These are phyloP conservation scores for Tinea trinotella DNA, from an alignment of 2,888 invertebrate genomes.

Conservation along the genomic window DNA sequence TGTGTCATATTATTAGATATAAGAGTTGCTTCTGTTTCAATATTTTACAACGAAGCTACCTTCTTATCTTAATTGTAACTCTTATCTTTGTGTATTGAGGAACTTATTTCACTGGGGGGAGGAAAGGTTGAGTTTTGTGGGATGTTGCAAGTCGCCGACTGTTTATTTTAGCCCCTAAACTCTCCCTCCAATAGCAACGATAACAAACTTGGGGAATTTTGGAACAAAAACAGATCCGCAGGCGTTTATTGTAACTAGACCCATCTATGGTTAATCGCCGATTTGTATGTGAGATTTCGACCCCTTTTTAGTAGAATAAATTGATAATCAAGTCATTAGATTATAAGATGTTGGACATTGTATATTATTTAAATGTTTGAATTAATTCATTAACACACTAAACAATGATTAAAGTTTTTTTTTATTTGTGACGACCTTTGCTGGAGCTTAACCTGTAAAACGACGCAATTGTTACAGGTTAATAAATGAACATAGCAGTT, in stretches of 20 bases:
- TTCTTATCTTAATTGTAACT: conserved; percentile 10
- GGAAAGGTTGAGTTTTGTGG: conserved; percentile 1
- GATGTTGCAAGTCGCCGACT: conserved; percentile 10
- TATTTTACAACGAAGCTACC: neutral
- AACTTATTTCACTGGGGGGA: conserved; percentile 13
- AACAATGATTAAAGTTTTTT: too few relatives aligned
- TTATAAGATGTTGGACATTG: too few relatives aligned
- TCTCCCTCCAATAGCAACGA: conserved; percentile 7
- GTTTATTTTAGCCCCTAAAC: conserved; percentile 14
- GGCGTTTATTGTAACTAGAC: conserved; percentile 41
- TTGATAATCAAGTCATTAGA: too few relatives aligned
- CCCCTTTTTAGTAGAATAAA: too few relatives aligned
- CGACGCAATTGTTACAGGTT: too few relatives aligned
- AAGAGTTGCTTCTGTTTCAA: neutral
- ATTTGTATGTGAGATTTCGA: neutral
- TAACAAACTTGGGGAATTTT: conserved; percentile 27
- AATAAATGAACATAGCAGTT: too few relatives aligned
- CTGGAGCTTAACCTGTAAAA: too few relatives aligned
- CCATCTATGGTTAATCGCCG: neutral
- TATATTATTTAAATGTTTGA: too few relatives aligned
- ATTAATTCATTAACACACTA: too few relatives aligned
- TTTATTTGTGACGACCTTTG: too few relatives aligned
- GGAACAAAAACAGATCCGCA: conserved; percentile 49
- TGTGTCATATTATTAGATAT: too few relatives aligned
- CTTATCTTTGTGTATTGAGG: conserved; percentile 17